Conservation (phyloP, 2,113 vertebrate species). For the Hemicordylus capensis region DNA sequence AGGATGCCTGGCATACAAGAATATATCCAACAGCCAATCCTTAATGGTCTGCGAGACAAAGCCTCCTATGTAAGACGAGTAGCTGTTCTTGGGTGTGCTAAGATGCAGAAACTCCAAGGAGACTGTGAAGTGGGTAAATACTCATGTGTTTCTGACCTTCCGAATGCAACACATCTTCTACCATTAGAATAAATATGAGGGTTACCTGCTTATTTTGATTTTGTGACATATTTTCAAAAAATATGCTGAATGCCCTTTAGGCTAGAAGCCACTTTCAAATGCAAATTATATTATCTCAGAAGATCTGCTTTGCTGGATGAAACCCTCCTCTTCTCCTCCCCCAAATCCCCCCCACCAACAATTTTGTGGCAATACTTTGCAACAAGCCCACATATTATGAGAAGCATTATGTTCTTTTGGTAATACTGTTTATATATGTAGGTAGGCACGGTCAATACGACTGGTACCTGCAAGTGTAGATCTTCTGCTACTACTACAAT, state of each 20-base stretch:
- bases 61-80: conserved; percentile 92
- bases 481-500: no score
- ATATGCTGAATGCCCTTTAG: accelerated
- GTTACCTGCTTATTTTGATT: neutral
- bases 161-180: neutral
- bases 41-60: conserved; percentile 87
- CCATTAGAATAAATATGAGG: neutral
- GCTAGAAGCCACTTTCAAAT: neutral
- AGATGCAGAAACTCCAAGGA: conserved; percentile 87
- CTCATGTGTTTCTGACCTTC: neutral
- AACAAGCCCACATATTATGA: neutral
- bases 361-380: neutral
- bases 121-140: conserved; percentile 86
- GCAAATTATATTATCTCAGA: neutral
- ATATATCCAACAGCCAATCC: conserved; percentile 91
- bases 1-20: conserved; percentile 92
- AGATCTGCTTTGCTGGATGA: neutral
- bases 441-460: neutral
- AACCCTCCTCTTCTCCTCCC: neutral
- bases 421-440: neutral
- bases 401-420: no score
- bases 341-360: neutral
- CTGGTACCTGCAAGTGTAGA: neutral
- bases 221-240: accelerated
- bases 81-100: conserved; percentile 94